Base-by-base conservation (phyloP, 30 jellyfish, hydroid and myxozoan species). In the Rhopilema esculentum region DNA sequence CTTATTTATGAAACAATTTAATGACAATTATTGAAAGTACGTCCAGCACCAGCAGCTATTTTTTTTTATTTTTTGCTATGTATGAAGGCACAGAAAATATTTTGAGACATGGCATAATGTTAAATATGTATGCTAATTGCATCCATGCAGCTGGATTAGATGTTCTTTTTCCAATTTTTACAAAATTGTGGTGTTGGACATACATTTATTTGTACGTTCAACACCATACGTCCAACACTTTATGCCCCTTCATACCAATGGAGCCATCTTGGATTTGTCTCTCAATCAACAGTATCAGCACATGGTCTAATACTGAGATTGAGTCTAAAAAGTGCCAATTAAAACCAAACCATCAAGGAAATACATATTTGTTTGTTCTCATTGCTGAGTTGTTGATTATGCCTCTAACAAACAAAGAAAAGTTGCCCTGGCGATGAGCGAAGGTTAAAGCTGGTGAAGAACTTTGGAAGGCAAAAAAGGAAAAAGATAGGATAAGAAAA, bases 361-460 rank as follows among this genome's bases (percentile, higher is more conserved):
- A 29, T 78, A 65, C 88, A 78, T 57, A 69, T 57, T 75, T 57
- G 33, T 48, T 75, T 32, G 25, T 49, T 75, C 73, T 50, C 72
- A 33, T 50, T 75, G 66, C 49, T 62, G 78, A 65, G 88, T 78
- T 78, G 63, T 53, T 78, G 63, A 80, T 68, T 29, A 80, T 62
- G 89, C 89, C 89, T 63, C 52, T 80, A 65, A 80, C 81, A 80
- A 63, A 62, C 89, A 80, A 80, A 80, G 72, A 80, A 65, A 80
- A 66, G 65, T 77, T 63, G 21, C 25, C 89, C 69, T 61, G 89
- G 71, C 70, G 89, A 31, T 48, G 49, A 68, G 82, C 81, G 26
- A 61, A 63, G 81, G 68, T 80, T 15, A 68, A 83, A 53, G 92
- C 84, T 83, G 92, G 49, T 83, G 78, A 69, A 50, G 77, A 83